Base-by-base conservation (phyloP, 2,797 vertebrate genomes). In the Steatocranus sp. region DNA sequence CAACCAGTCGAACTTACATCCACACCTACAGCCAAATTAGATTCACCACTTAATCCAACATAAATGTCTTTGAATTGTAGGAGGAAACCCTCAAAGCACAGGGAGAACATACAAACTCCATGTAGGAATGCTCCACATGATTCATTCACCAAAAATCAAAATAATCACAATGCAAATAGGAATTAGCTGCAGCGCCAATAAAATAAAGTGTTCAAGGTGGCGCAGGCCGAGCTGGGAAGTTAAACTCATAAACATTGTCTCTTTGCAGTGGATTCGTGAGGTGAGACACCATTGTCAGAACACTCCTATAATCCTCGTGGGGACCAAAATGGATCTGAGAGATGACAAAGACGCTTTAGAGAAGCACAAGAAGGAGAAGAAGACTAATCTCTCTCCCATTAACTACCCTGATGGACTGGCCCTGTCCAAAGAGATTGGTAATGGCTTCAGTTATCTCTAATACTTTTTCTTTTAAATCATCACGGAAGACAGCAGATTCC, bases 291-390 rank as follows among this genome's bases (percentile, higher is more conserved):
- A 99, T 76, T 99, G 98, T 95, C 98, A 97, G 92, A 98, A 98
- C 94, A 99, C 98, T 56, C 98, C 98, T 76, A 99, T 99, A 93
- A 99, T 99, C 49, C 95, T 99, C 11, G 98, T 99, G 95, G 98
- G 98, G 25, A 99, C 98, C 87, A 99, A 99, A 80, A 97, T 99
- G 0, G 98, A 99, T 78, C 96, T 99, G 66, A 96, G 98, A 94
- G 98, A 99, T 86, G 98, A 99, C 83, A 99, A 99, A 93, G 98
- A 99, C 92, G 98, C 98, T 0, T 98, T 97, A 10, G 98, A 99
- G 85, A 99, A 99, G 79, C 97, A 99, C 91, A 98, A 97, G 94
- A 98, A 99, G 94, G 99, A 99, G 97, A 99, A 99, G 83, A 61
- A 61, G 56, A 34, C 4, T 34, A 61, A 61, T 61, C 96, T 99